A percentile compares a stretch with the other conserved stretches of the same genome.
Conservation (phyloP, 2,113 vertebrate species). For the Melanostigma gelatinosum region DNA sequence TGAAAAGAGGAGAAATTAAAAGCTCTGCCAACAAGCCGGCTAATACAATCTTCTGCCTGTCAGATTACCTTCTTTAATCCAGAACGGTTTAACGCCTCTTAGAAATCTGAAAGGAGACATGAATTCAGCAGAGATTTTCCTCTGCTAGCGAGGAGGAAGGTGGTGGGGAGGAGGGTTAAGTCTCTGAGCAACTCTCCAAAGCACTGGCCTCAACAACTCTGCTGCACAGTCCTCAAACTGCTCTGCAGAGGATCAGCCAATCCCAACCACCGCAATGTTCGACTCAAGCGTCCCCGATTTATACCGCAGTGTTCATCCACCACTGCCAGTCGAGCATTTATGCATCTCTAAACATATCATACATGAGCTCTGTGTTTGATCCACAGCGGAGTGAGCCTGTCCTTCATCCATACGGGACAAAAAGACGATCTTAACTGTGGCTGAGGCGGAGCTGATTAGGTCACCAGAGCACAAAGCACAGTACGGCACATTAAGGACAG, state of each 20-base stretch:
- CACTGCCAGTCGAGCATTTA: neutral
- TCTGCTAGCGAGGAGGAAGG: conserved; percentile 65
- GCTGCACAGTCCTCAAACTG: conserved; percentile 49
- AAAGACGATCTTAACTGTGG: conserved; percentile 63
- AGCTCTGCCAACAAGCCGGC: conserved; percentile 80
- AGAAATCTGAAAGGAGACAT: conserved; percentile 82
- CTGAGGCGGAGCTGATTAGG: conserved; percentile 53
- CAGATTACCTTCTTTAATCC: conserved; percentile 86
- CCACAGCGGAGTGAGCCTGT: neutral
- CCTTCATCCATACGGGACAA: conserved; percentile 47
- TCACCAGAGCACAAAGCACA: conserved; percentile 63
- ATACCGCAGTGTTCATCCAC: neutral
- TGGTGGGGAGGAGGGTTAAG: conserved; percentile 64
- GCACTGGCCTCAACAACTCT: conserved; percentile 69
- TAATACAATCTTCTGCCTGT: conserved; percentile 85
- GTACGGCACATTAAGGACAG: conserved; percentile 46
- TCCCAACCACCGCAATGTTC: conserved; percentile 26
- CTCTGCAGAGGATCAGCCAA: conserved; percentile 59
- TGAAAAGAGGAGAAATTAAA: conserved; percentile 78
- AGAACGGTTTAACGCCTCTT: conserved; percentile 83
- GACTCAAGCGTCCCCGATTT: conserved; percentile 7
- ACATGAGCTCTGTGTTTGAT: neutral
- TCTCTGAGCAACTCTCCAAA: conserved; percentile 72
- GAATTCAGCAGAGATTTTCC: conserved; percentile 80
- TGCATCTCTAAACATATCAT: conserved; percentile 10